Evolutionary conservation across 2,888 invertebrate genomes (phyloP).

Genomic region (Lycia hirtaria): DNA sequence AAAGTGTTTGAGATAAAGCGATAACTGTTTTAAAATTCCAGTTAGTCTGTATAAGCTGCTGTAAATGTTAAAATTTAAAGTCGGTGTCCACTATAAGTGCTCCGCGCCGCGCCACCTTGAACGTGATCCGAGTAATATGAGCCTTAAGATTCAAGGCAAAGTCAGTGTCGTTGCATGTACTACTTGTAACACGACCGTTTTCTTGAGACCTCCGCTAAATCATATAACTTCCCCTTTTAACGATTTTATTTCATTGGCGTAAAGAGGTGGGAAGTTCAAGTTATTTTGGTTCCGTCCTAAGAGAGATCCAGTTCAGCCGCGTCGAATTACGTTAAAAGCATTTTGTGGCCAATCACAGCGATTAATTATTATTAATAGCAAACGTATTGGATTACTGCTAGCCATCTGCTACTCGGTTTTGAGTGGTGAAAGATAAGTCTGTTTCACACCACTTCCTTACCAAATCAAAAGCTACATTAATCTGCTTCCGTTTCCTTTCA

Average conservation of each 20-base stretch:
- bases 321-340: constrained; percentile 82
- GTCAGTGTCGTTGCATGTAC: constrained; percentile 67
- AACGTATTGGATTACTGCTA: constrained; percentile 70
- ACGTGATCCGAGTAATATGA: constrained; percentile 83
- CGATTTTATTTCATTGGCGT: constrained; percentile 48
- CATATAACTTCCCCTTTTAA: constrained; percentile 50
- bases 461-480: constrained; percentile 25
- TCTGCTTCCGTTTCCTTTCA: constrained; percentile 16
- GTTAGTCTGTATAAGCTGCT: constrained; percentile 47
- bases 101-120: constrained; percentile 74
- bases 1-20: constrained; percentile 40
- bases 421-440: constrained; percentile 41
- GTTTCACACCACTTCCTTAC: constrained; percentile 22
- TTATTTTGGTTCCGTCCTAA: constrained; percentile 68
- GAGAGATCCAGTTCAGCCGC: constrained; percentile 75
- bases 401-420: constrained; percentile 53
- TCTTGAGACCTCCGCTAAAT: constrained; percentile 61
- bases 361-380: constrained; percentile 77
- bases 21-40: constrained; percentile 54
- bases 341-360: constrained; percentile 79
- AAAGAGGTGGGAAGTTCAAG: constrained; percentile 58
- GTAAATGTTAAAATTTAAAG: constrained; percentile 60
- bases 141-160: constrained; percentile 78
- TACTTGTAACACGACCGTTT: constrained; percentile 59
- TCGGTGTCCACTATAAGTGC: constrained; percentile 60